These are phyloP conservation scores for Gallinago media DNA, from an alignment of 2,113 vertebrate genomes.

Conservation along the genomic window DNA sequence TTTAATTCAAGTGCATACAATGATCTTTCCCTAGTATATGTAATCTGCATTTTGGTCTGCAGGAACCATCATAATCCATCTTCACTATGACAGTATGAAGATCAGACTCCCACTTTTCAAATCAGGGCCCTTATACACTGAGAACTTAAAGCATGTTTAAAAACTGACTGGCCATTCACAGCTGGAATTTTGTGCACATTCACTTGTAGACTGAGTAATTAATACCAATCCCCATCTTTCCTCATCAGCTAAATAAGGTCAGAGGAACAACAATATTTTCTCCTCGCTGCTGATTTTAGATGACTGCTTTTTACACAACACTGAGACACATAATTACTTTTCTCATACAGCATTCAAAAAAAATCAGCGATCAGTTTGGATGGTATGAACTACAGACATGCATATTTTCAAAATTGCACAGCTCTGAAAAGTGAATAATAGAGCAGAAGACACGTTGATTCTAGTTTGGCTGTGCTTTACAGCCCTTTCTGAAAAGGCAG, in stretches of 20 bases:
- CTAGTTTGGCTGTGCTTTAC: not conserved
- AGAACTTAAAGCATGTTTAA: not conserved
- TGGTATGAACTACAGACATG: not conserved
- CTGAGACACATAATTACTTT: not conserved
- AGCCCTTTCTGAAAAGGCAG: not conserved
- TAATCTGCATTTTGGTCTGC: slow-evolving; percentile 8
- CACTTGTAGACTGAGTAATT: not conserved
- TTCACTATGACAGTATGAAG: not conserved
- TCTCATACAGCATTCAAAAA: not conserved
- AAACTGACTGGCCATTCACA: not conserved
- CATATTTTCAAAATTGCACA: not conserved
- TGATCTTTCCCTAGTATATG: not conserved
- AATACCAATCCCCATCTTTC: not conserved
- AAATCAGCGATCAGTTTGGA: not conserved
- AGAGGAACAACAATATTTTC: not conserved
- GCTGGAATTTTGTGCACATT: slow-evolving; percentile 8
- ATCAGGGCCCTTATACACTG: not conserved
- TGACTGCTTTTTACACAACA: not conserved
- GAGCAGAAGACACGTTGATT: not conserved
- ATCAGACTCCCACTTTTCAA: not conserved
- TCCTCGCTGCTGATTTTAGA: not conserved
- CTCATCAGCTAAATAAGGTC: not conserved
- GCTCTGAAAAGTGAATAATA: not conserved
- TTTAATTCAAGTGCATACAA: slow-evolving; percentile 26
- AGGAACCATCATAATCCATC: not conserved